Evolutionary conservation across 2,797 vertebrate genomes (phyloP), one percentile per base, ranked within the genome.

Genomic region (Tenualosa ilisha): DNA sequence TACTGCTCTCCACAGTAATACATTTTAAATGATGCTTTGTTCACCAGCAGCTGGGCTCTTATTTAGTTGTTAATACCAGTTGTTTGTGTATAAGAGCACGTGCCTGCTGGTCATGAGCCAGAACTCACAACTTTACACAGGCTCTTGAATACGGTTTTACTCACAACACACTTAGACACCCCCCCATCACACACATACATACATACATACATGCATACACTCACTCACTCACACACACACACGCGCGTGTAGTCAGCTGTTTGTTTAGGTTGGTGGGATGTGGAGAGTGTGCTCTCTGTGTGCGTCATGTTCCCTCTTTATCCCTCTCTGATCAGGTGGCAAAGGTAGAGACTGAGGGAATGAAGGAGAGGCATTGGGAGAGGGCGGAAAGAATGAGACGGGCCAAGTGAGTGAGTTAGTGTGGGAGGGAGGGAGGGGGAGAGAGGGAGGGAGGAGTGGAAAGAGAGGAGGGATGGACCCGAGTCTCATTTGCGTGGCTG

Each of bases 401-500:
- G 15, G 68, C 68, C 13, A 20, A 75, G 15, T 40, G 68, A 43
- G 63, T 8, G n/a, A 65, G 65, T 13, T 12, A 72, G 65, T 13
- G 26, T 37, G 63, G 6, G 5, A 68, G 63, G 1, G 26, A 31
- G 63, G 65, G 26, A 3, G 7, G 65, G 12, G 31, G 22, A 37
- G 31, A 37, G 65, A 31, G 24, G 4, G 31, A 31, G 68, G 31
- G 31, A 37, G 68, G 31, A 20, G 68, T 75, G 68, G 68, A 75
- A 75, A 75, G 3, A 43, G 68, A 40, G 37, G 24, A 68, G 37
- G 68, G 68, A 75, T 75, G 68, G 68, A 75, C 15, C 68, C 20
- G 87, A 87, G 88, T 87, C 84, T 91, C 86, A 87, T 88, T 87
- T 84, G 81, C 85, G 84, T 89, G 90, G 92, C 92, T 92, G 93